Evolutionary conservation across 2,888 invertebrate species (phyloP), one percentile per base, ranked within the genome.

Genomic region (Nemotelus nigrinus): DNA sequence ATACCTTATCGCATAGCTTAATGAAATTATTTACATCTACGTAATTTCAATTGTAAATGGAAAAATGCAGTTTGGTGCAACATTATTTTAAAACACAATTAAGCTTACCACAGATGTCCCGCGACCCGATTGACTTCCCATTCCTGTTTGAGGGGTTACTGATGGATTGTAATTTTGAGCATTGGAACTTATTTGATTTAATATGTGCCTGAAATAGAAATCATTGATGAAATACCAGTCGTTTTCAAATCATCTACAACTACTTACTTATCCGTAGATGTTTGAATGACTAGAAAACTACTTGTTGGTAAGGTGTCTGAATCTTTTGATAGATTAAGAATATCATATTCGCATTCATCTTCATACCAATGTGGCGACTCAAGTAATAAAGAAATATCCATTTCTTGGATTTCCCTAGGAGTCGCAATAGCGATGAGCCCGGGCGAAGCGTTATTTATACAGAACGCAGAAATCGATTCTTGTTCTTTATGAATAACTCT

Each of bases 401-500:
- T 93, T 89, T 99, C 99, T 85, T 99, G 97, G 8, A 99, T 93
- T 88, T 99, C 99, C 77, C 97, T 92, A 0, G 97, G 96, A 65
- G 98, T 99, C 4, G 98, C 96, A 81, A 99, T 91, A 0, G 97
- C 95, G 81, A 99, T 91, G 80, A 95, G 88, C 53, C 96, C 95
- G 75, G 92, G 90, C 82, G 93, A 93, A 39, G 94, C 97, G 90
- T 95, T 94, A 87, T 98, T 98, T 78, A 98, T 90, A 85, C 98
- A 98, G 89, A 99, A 99, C 50, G 99, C 96, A 76, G 97, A 93
- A 82, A 99, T 98, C 77, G 97, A 96, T 87, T 99, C 99, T 88
- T 98, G 98, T 85, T 99, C 99, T 88, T 99, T 98, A 87, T 99
- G 99, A 82, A 99, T 96, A 82, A 99, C 96, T 82, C 98, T 91